Evolutionary conservation across 2,113 vertebrate genomes (phyloP), one percentile per base, ranked within the genome.

Genomic region (Heloderma charlesbogerti): DNA sequence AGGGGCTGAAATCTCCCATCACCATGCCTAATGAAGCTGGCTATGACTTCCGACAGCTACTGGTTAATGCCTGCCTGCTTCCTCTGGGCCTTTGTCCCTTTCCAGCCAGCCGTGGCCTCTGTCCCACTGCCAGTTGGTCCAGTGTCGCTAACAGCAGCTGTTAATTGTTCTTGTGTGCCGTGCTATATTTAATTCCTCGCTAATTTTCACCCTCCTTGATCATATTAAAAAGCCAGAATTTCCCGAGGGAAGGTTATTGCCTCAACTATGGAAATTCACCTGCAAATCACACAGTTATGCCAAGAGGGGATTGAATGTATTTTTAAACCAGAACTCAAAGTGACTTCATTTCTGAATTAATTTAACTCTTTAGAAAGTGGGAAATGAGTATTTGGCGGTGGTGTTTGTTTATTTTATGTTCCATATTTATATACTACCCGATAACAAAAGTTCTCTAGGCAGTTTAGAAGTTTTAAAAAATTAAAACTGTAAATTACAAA

Each of bases 171-270:
- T 94, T 84, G 77, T 1, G 0, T 90, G 93, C 93, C 90, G 93
- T 94, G 75, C 95, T 96, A 95, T 95, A 96, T 95, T 95, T 96
- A 96, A 96, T 92, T 86, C 91, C 90, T 89, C 93, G 93, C 92
- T 96, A 94, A 95, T 95, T 96, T 96, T 97, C 95, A 94, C 96
- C 95, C 93, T 94, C 94, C 95, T 96, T 95, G 96, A 96, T 96
- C 95, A 94, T 96, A 94, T 94, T 95, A 92, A 90, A 88, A 96
- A 95, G 88, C 93, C 92, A 94, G 95, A 96, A 96, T 96, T 96
- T 97, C 95, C 95, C 93, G 43, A 91, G 95, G 95, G 95, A 95
- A 95, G 94, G 93, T 95, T 96, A 94, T 94, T 90, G 94, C 94
- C 94, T 96, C 94, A 77, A 87, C 92, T 15, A 92, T 94, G 95